Conservation (phyloP, 1,140 invertebrate genomes). For the Cotesia glomerata region DNA sequence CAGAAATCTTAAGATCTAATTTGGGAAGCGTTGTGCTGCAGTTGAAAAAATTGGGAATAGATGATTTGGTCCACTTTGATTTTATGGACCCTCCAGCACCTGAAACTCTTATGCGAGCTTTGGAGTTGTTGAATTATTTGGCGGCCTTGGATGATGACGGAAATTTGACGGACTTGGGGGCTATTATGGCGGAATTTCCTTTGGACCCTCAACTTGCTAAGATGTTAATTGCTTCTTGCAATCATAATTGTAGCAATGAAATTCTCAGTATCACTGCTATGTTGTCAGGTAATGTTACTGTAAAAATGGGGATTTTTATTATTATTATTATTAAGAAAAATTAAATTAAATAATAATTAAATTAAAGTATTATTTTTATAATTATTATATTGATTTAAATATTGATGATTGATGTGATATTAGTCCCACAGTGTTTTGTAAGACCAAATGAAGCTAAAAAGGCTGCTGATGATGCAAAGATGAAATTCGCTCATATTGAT, state of each 20-base stretch:
- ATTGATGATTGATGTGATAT: constrained; percentile 63
- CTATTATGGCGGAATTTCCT: constrained; percentile 99
- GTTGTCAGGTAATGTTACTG: constrained; percentile 85
- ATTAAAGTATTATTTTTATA: not conserved
- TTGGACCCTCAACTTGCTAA: constrained; percentile 98
- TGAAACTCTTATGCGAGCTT: constrained; percentile 98
- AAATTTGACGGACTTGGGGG: constrained; percentile 93
- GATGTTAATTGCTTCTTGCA: constrained; percentile 96
- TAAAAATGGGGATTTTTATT: not conserved
- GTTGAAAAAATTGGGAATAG: constrained; percentile 98
- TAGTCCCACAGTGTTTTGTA: constrained; percentile 99
- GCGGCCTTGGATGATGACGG: constrained; percentile 97
- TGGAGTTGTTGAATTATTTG: constrained; percentile 97
- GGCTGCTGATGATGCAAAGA: constrained; percentile 98
- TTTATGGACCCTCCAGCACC: constrained; percentile 99
- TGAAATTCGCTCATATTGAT: constrained; percentile 99
- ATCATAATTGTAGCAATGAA: constrained; percentile 99
- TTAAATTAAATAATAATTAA: not conserved
- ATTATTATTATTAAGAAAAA: not conserved
- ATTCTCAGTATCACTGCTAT: constrained; percentile 98
- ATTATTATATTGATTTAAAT: constrained; percentile 48
- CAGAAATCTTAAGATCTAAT: constrained; percentile 97
- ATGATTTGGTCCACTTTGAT: constrained; percentile 99
- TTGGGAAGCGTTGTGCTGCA: constrained; percentile 96
- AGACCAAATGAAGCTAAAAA: constrained; percentile 99